Evolutionary conservation across 2,797 vertebrate species (phyloP), one percentile per base, ranked within the genome.

Genomic region (Artibeus lituratus): DNA sequence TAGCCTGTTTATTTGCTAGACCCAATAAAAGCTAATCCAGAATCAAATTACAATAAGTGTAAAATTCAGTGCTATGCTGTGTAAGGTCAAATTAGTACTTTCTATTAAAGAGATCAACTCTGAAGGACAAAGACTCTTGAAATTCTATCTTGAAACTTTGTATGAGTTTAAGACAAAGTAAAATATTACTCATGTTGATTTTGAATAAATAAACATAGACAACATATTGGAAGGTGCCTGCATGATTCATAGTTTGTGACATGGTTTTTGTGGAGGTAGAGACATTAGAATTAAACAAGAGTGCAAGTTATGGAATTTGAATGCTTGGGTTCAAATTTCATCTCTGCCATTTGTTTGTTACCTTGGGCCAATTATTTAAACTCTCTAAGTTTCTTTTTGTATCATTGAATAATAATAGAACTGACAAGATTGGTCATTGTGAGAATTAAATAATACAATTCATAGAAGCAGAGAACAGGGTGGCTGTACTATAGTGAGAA

Each of bases 11-110:
- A 92, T 95, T 95, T 97, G 76, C 72, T 94, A 87, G 55, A 85
- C 32, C 3, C 55, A 95, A 76, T 78, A 90, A 77, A 93, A 78
- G 15, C 91, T 90, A 67, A 97, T 91, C 59, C 67, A 84, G 93
- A 96, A 96, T 92, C 88, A 97, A 95, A 90, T 96, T 90, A 96
- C 59, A 92, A 51, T 85, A 94, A 96, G 55, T 73, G 83, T 95
- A 94, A 97, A 95, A 96, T 91, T 57, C 67, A 96, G 10, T 72
- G 11, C 22, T 74, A 44, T 87, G 32, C 39, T 69, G 26, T 84
- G 24, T 55, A 94, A 94, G 87, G 67, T 91, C 83, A 92, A 92
- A 55, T 92, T 91, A 96, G n/a, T 76, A 44, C 21, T 95, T 96
- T 83, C n/a, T 76, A 84, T 95, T 88, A 96, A 92, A 69, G 29